Base-by-base conservation (phyloP, 2,113 vertebrate species). In the Tachysurus fulvidraco region DNA sequence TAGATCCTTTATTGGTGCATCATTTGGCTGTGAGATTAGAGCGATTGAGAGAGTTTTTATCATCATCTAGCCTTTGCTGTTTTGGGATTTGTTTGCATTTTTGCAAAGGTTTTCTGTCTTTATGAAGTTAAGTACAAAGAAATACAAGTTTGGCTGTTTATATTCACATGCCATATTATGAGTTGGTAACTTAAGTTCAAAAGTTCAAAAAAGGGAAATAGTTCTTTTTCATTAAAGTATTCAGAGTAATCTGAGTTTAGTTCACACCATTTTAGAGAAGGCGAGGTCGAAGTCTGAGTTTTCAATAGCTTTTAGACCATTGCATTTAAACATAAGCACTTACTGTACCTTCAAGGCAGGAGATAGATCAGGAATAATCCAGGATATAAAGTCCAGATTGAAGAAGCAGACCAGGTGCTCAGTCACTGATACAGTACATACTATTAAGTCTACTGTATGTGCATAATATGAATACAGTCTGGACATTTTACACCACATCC, bases 11-110 rank as follows among this genome's bases (percentile, higher is more conserved):
- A 5, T 46, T 67, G 19, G 19, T 74, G 36, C 57, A 83, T 83
- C 41, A 81, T 81, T 62, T 62, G 69, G 89, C 86, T 84, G 82
- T 83, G 36, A 73, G 83, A 73, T 46, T 36, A 2, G 44, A 23
- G 17, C 77, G 88, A 81, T 74, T 64, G 81, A 83, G 76, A 46
- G 67, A 19, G 62, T 79, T 46, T 77, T 85, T 77, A 71, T 84
- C 78, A 82, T 85, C 23, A 60, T 25, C 74, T 78, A 55, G 55
- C 36, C 78, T 52, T 73, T 86, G 19, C n/a, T 84, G 41, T 64
- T 78, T 46, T 41, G 52, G 36, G 13, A 4, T 30, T 50, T 30
- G 44, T 77, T 73, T 11, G 21, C 21, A 1, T 44, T 10, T 21
- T 69, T 69, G 25, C 62, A 64, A 8, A 4, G 62, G n/a, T 25